phyloP scores from a whole-genome alignment of 2,113 vertebrate genomes.

The Piprites chloris region DNA sequence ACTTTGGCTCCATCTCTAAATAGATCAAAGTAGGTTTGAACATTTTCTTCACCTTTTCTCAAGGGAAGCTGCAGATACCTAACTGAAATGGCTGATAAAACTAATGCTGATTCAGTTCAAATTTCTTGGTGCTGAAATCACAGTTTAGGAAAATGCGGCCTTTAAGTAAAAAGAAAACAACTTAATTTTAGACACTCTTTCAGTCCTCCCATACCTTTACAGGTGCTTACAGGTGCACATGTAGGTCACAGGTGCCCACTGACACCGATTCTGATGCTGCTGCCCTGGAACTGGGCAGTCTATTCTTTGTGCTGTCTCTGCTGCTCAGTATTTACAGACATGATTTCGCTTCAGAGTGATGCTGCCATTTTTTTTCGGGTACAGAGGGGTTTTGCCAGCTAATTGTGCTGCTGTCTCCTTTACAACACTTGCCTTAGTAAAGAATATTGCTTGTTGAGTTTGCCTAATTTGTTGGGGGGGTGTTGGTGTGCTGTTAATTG shows the following conservation, averaged over 20 bases:
- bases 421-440: background rate
- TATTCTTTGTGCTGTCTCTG: background rate
- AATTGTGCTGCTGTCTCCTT: background rate
- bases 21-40: background rate
- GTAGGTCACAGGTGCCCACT: background rate
- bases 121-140: background rate
- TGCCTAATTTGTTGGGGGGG: background rate
- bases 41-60: background rate
- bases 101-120: background rate
- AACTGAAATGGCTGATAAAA: background rate
- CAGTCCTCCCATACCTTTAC: background rate
- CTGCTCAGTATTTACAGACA: background rate
- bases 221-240: accelerated
- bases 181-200: background rate
- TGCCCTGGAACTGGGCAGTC: background rate
- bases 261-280: background rate
- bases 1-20: background rate
- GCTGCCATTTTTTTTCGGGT: background rate
- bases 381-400: background rate
- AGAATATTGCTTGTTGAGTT: background rate
- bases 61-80: background rate
- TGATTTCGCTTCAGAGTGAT: background rate
- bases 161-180: background rate
- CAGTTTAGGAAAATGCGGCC: background rate
- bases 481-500: background rate